Evolutionary conservation across 2,888 invertebrate species (phyloP).

Genomic region (Anorthoa munda): DNA sequence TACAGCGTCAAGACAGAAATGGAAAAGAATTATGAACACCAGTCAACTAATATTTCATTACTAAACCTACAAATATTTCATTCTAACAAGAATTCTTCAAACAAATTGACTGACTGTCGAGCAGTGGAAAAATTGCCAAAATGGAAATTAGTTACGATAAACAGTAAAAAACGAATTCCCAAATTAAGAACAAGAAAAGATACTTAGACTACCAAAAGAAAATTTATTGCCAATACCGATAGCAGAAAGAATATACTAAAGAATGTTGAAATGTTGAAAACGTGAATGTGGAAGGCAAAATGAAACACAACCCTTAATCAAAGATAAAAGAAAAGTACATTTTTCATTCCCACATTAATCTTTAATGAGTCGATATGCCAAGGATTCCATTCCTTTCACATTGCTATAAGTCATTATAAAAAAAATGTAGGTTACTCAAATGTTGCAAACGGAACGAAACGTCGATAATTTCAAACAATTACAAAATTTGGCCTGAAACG

Average conservation of each 20-base stretch:
- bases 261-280: too few species aligned
- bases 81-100: too few species aligned
- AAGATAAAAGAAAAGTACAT: conserved; percentile 1
- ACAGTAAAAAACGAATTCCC: too few species aligned
- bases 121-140: background rate
- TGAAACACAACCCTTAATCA: conserved; percentile 1
- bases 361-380: conserved; percentile 27
- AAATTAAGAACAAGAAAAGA: too few species aligned
- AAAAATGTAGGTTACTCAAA: conserved; percentile 9
- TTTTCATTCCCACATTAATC: conserved; percentile 17
- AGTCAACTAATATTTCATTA: conserved; percentile 9
- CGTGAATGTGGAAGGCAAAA: too few species aligned
- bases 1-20: background rate
- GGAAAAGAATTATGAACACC: background rate
- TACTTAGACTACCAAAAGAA: too few species aligned
- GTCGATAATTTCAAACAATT: conserved; percentile 40
- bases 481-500: conserved; percentile 34
- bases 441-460: conserved; percentile 14
- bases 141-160: too few species aligned
- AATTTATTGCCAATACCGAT: too few species aligned
- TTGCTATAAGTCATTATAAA: conserved; percentile 17
- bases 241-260: background rate
- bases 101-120: background rate
- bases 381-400: conserved; percentile 23
- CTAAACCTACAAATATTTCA: too few species aligned